Base-by-base conservation (phyloP, 2,113 vertebrate species). In the Acanthochromis polyacanthus region DNA sequence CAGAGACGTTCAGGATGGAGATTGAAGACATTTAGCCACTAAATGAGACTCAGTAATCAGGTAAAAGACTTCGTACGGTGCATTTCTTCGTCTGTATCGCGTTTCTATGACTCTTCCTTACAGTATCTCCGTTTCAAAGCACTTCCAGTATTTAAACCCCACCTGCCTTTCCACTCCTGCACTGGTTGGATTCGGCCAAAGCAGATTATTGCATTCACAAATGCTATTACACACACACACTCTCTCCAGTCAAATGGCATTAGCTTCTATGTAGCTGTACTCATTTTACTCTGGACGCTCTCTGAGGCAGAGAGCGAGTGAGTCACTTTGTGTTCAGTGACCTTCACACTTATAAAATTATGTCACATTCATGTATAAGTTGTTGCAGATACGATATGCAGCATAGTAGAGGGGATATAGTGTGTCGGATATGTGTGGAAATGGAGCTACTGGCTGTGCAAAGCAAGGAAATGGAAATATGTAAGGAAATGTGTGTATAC, bases 171-270 rank as follows among this genome's bases (percentile, higher is more conserved):
- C 38, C 52, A 40, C 5, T 16, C 48, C 58, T 10, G 3, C 40
- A 16, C 11, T 45, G 5, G 11, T 10, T 65, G 16, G 28, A 40
- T 69, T 73, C 57, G 57, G 57, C 22, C 20, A 65, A 62, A 82
- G 40, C 32, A 68, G 10, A 32, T 72, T 68, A 68, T 63, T 58
- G 6, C n/a, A 36, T 55, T 65, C 38, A 64, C 57, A 69, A 64
- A 68, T 43, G 25, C 9, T 50, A 60, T 85, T 60, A 71, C n/a
- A 46, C 52, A 7, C 30, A n/a, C n/a, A 2, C n/a, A 4, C 30
- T 4, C 30, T 11, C 4, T 23, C n/a, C 22, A 28, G 20, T 43
- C 1, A 50, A 56, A 32, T 30, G n/a, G 3, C n/a, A 15, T 28
- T 4, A n/a, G 59, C 9, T 15, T n/a, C 0, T 55, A 4, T 25